Percentiles rank a stretch among this genome's conserved stretches.
phyloP scores from a whole-genome alignment of 2,113 vertebrate species.

The Gambusia holbrooki region DNA sequence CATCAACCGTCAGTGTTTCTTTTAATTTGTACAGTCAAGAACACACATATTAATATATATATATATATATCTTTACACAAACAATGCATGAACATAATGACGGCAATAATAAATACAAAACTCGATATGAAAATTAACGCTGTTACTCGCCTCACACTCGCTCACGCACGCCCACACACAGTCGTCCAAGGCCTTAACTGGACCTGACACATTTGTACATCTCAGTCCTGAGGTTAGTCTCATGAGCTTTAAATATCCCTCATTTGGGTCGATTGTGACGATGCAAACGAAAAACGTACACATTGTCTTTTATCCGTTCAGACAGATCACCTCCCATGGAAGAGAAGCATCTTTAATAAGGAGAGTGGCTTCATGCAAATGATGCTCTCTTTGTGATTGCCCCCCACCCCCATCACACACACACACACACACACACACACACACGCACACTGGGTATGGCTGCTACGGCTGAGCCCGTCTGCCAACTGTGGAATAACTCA shows the following conservation, averaged over 20 bases:
- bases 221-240: slow-evolving; percentile 59
- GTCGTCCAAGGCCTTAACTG: slow-evolving; percentile 28
- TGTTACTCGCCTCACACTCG: slow-evolving; percentile 10
- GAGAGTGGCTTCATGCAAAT: slow-evolving; percentile 57
- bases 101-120: slow-evolving; percentile 54
- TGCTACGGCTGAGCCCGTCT: slow-evolving; percentile 9
- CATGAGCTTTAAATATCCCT: slow-evolving; percentile 11
- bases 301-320: slow-evolving; percentile 6
- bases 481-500: slow-evolving; percentile 32
- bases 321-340: slow-evolving; percentile 12
- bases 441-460: background rate
- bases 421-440: too few relatives aligned
- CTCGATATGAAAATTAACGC: slow-evolving; percentile 44
- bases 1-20: slow-evolving; percentile 32
- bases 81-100: slow-evolving; percentile 52
- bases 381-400: slow-evolving; percentile 21
- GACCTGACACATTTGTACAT: slow-evolving; percentile 46
- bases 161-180: background rate
- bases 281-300: slow-evolving; percentile 27
- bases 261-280: slow-evolving; percentile 10
- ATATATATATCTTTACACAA: slow-evolving; percentile 56
- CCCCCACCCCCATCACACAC: background rate
- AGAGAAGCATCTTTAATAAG: slow-evolving; percentile 21
- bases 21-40: slow-evolving; percentile 61
- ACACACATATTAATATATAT: slow-evolving; percentile 46